These are phyloP conservation scores for Odocoileus virginianus DNA, from an alignment of 2,113 vertebrate species.

Conservation along the genomic window DNA sequence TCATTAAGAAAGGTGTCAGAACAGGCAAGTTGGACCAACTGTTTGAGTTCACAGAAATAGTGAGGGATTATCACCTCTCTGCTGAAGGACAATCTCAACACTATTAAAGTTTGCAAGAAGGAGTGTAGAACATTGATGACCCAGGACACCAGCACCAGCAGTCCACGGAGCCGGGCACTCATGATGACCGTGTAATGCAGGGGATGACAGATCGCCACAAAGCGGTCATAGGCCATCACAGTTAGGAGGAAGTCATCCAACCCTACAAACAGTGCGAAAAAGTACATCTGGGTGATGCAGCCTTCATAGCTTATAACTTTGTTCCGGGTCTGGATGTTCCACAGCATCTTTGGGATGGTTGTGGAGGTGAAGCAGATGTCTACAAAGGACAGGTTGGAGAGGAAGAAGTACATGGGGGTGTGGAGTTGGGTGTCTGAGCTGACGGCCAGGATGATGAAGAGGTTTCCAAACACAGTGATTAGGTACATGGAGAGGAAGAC, in stretches of 20 bases:
- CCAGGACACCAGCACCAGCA: not conserved
- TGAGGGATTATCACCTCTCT: not conserved
- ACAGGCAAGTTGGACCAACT: not conserved
- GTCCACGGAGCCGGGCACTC: not conserved
- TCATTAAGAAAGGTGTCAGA: not conserved
- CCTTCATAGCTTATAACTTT: too few species aligned
- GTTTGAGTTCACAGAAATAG: not conserved
- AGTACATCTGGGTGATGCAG: not conserved
- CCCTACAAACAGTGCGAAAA: not conserved
- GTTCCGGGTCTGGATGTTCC: too few species aligned
- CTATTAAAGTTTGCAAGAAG: not conserved
- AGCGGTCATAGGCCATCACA: not conserved
- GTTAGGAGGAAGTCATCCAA: not conserved
- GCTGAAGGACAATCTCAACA: not conserved
- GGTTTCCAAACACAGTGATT: too few species aligned
- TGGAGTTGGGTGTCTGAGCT: too few species aligned
- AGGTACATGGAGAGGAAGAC: too few species aligned
- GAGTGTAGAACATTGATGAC: not conserved
- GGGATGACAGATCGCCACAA: not conserved
- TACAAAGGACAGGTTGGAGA: too few species aligned
- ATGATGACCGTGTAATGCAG: not conserved
- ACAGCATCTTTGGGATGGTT: too few species aligned
- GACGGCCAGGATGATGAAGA: too few species aligned
- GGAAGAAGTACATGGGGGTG: too few species aligned
- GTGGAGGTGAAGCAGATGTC: too few species aligned